Evolutionary conservation across 1,140 invertebrate genomes (phyloP).

Genomic region (Drosophila parabipectinata): DNA sequence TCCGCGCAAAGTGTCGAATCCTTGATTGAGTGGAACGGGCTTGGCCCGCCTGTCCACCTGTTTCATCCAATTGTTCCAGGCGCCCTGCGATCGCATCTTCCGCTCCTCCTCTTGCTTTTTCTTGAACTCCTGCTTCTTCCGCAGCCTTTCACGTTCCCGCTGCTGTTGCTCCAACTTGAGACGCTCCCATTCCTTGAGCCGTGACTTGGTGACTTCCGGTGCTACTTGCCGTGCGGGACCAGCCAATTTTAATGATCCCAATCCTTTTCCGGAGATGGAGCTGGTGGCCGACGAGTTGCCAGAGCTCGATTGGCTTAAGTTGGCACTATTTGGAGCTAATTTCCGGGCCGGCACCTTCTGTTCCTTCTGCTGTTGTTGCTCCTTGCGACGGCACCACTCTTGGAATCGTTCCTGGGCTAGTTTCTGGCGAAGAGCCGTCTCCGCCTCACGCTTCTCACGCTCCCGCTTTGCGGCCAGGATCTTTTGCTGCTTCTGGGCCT

Average conservation of each 20-base stretch:
- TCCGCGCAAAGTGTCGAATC: constrained; percentile 60
- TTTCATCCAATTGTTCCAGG: constrained; percentile 71
- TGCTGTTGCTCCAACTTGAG: constrained; percentile 41
- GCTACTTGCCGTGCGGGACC: constrained; percentile 14
- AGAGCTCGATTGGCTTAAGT: background rate
- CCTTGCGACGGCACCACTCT: constrained; percentile 47
- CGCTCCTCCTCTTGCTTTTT: constrained; percentile 44
- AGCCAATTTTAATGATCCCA: background rate
- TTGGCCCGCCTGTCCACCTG: constrained; percentile 54
- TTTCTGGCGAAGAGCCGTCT: constrained; percentile 47
- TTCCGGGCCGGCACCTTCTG: constrained; percentile 9
- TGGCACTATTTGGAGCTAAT: background rate
- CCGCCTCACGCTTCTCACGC: constrained; percentile 36
- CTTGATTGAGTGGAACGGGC: constrained; percentile 73
- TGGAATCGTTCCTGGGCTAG: constrained; percentile 46
- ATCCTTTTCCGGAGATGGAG: constrained; percentile 1
- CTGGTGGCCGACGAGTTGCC: constrained; percentile 13
- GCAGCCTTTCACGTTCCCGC: constrained; percentile 39
- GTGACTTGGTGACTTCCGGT: constrained; percentile 21
- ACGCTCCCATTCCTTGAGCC: constrained; percentile 55
- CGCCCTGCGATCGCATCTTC: constrained; percentile 35
- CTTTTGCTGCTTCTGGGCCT: constrained; percentile 47
- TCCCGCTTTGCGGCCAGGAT: constrained; percentile 37
- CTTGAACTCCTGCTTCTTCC: constrained; percentile 18
- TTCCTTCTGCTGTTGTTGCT: constrained; percentile 24